These are phyloP conservation scores for Drosophila asahinai DNA, from an alignment of 1,140 invertebrate genomes.

Conservation along the genomic window DNA sequence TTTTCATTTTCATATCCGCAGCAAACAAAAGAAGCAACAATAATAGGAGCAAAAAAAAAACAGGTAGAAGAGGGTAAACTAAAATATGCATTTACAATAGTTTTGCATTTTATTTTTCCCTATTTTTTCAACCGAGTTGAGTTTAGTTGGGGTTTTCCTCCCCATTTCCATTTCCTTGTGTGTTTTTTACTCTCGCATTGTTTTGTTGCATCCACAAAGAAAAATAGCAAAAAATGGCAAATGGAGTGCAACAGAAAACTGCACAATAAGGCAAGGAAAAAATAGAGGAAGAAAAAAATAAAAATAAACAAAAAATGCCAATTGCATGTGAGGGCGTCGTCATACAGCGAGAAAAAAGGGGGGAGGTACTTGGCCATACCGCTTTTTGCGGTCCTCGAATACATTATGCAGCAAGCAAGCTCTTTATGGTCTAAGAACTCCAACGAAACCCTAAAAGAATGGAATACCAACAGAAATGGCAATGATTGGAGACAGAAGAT, in stretches of 20 bases:
- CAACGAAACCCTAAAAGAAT: neutral
- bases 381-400: neutral
- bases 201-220: constrained; percentile 68
- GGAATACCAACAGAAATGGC: no score
- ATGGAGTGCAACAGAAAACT: constrained; percentile 37
- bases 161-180: constrained; percentile 34
- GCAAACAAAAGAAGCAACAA: constrained; percentile 55
- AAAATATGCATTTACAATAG: constrained; percentile 76
- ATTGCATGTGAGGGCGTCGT: constrained; percentile 36
- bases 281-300: constrained; percentile 17
- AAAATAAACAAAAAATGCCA: constrained; percentile 54
- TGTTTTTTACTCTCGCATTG: constrained; percentile 51
- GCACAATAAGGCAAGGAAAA: constrained; percentile 12
- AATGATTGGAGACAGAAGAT: neutral
- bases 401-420: constrained; percentile 3
- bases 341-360: constrained; percentile 7
- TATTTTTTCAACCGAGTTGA: constrained; percentile 11
- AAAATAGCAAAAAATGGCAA: constrained; percentile 76
- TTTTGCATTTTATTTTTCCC: constrained; percentile 62
- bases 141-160: constrained; percentile 21
- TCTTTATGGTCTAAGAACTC: neutral
- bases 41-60: neutral
- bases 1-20: constrained; percentile 76
- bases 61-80: constrained; percentile 18
- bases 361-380: neutral